phyloP scores from a whole-genome alignment of 1,140 invertebrate species.

The Whitmania pigra region DNA sequence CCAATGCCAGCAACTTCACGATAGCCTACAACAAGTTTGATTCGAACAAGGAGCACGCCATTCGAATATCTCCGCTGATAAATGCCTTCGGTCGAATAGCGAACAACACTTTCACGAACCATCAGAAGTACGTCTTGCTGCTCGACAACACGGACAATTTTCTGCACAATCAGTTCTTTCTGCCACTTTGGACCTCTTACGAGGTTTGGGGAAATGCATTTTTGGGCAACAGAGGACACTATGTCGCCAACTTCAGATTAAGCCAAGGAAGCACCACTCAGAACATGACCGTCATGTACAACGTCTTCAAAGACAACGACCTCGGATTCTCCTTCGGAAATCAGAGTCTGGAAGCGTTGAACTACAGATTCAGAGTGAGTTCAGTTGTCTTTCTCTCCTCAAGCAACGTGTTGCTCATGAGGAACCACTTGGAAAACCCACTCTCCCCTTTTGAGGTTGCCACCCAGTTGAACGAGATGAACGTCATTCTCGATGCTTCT shows the following conservation, averaged over 20 bases:
- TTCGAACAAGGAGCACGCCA: constrained; percentile 35
- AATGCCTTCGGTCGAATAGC: constrained; percentile 38
- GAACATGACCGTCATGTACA: constrained; percentile 69
- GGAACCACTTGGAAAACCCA: constrained; percentile 85
- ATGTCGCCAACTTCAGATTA: constrained; percentile 71
- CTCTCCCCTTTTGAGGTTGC: constrained; percentile 83
- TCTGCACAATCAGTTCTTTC: constrained; percentile 40
- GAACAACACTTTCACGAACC: constrained; percentile 67
- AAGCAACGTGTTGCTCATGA: constrained; percentile 66
- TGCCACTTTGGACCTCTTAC: constrained; percentile 43
- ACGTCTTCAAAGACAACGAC: constrained; percentile 71
- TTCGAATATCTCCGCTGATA: constrained; percentile 36
- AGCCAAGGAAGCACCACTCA: constrained; percentile 71
- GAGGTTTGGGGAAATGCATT: constrained; percentile 78
- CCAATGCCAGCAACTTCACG: constrained; percentile 35
- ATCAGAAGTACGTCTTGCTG: constrained; percentile 66
- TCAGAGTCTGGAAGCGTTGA: constrained; percentile 46
- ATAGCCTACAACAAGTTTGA: constrained; percentile 35
- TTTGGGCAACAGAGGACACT: constrained; percentile 67
- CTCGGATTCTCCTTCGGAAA: constrained; percentile 72
- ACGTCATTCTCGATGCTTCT: constrained; percentile 78
- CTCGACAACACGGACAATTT: constrained; percentile 65
- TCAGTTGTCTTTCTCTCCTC: constrained; percentile 78
- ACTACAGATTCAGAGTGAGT: constrained; percentile 60
- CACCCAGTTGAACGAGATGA: constrained; percentile 84